Evolutionary conservation across 2,888 invertebrate species (phyloP), one percentile per base, ranked within the genome.

Genomic region (Xestia ashworthii): DNA sequence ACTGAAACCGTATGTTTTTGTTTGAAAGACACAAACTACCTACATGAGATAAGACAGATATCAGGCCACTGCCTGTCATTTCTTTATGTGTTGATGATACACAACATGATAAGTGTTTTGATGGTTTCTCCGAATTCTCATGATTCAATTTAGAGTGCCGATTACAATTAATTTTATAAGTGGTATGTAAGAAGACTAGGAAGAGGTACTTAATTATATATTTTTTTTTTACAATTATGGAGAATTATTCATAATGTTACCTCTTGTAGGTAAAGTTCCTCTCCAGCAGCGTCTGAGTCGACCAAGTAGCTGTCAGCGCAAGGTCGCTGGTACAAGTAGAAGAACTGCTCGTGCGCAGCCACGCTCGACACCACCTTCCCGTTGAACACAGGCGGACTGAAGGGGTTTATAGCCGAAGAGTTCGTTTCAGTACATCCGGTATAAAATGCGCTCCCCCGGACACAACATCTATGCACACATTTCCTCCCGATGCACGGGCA

Each of bases 401-500:
- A 96, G 0, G 95, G 93, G 58, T 93, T 91, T 46, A 93, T 92
- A 53, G 87, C 92, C 22, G 81, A 77, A 19, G 89, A 74, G n/a
- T 90, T 87, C 0, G 92, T 91, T 50, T 90, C 88, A 11, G 74
- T 77, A 72, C 96, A 96, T 55, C 87, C 87, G 66, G 91, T 91
- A 16, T 90, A 77, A 70, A 88, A 93, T 73, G 91, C 92, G 78
- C 93, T 90, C 0, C 91, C 91, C 0, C 72, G 79, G 0, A 83
- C 88, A 71, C 96, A 96, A 76, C 96, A 96, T 84, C 95, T 95
- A 92, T 95, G 95, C 44, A 96, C 64, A 81, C 96, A 96, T 14
- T 86, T 82, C 11, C 95, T 91, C 3, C 90, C 93, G 16, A 95
- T 92, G 78, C 96, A 96, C 0, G 96, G 96, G 65, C 96, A 96